phyloP scores from a whole-genome alignment of 2,888 invertebrate species.

The Aphidoletes aphidimyza region DNA sequence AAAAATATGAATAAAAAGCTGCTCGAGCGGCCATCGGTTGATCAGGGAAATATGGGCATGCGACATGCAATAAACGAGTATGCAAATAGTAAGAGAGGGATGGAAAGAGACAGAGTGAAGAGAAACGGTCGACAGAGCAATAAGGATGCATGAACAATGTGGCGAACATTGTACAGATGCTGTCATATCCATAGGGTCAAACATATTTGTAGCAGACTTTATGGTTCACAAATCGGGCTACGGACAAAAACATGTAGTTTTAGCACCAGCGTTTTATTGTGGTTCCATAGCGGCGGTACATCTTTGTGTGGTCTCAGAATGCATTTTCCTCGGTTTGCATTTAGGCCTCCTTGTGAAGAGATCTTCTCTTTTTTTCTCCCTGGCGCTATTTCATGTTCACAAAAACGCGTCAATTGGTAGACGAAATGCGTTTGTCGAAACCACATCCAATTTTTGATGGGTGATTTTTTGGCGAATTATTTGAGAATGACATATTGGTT shows the following conservation, averaged over 20 bases:
- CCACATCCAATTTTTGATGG: not conserved
- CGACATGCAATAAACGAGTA: constrained; percentile 23
- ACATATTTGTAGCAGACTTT: constrained; percentile 48
- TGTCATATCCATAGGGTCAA: constrained; percentile 21
- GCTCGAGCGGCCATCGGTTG: not conserved
- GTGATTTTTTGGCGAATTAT: constrained; percentile 12
- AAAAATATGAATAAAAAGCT: not conserved
- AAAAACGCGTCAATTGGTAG: constrained; percentile 19
- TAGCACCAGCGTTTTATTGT: not conserved
- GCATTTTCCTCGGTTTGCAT: constrained; percentile 13
- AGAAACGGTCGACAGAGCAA: not conserved
- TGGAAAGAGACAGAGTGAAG: not conserved
- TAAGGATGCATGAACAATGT: not conserved
- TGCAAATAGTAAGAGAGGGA: constrained; percentile 34
- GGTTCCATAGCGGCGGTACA: not conserved
- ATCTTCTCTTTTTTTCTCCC: not conserved
- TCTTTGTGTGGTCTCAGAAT: not conserved
- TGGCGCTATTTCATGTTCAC: not conserved
- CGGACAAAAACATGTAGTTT: not conserved
- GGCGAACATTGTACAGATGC: constrained; percentile 19
- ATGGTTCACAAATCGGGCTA: constrained; percentile 52
- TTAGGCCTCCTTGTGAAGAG: not conserved
- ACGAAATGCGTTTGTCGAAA: not conserved
- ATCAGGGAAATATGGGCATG: constrained; percentile 32
- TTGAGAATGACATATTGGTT: not conserved